Evolutionary conservation across 2,888 invertebrate genomes (phyloP).

Genomic region (Xylota segnis): DNA sequence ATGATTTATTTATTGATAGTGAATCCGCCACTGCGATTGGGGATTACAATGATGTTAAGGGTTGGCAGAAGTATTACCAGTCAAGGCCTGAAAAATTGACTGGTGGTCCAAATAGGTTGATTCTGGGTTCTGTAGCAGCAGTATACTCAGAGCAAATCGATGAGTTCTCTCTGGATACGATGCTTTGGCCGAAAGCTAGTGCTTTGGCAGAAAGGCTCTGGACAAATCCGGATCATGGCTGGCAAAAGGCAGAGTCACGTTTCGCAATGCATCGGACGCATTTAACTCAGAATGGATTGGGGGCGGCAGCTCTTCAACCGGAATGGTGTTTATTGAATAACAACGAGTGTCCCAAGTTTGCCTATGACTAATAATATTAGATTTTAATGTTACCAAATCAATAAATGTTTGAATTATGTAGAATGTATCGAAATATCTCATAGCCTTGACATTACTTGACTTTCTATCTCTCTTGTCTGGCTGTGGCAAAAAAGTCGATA

Average conservation of each 20-base stretch:
- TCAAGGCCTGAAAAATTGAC: slow-evolving; percentile 89
- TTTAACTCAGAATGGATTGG: slow-evolving; percentile 87
- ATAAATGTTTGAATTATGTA: too few relatives aligned
- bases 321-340: slow-evolving; percentile 94
- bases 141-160: slow-evolving; percentile 95
- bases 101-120: slow-evolving; percentile 85
- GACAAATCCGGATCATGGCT: slow-evolving; percentile 89
- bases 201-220: slow-evolving; percentile 93
- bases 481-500: too few relatives aligned
- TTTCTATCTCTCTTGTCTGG: too few relatives aligned
- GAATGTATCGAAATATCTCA: too few relatives aligned
- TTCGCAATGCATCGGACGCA: slow-evolving; percentile 89
- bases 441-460: too few relatives aligned
- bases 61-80: slow-evolving; percentile 94
- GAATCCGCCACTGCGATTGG: slow-evolving; percentile 93
- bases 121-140: slow-evolving; percentile 91
- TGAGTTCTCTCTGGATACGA: slow-evolving; percentile 87
- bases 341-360: slow-evolving; percentile 87
- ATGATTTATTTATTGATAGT: slow-evolving; percentile 94
- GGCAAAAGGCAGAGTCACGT: slow-evolving; percentile 90
- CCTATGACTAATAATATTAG: slow-evolving; percentile 79
- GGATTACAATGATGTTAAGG: slow-evolving; percentile 93
- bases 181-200: slow-evolving; percentile 93
- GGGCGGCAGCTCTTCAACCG: slow-evolving; percentile 91
- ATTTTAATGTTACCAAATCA: too few relatives aligned